A percentile compares a stretch with the other conserved stretches of the same genome.
Conservation (phyloP, 1,140 invertebrate species). For the Orius insidiosus region DNA sequence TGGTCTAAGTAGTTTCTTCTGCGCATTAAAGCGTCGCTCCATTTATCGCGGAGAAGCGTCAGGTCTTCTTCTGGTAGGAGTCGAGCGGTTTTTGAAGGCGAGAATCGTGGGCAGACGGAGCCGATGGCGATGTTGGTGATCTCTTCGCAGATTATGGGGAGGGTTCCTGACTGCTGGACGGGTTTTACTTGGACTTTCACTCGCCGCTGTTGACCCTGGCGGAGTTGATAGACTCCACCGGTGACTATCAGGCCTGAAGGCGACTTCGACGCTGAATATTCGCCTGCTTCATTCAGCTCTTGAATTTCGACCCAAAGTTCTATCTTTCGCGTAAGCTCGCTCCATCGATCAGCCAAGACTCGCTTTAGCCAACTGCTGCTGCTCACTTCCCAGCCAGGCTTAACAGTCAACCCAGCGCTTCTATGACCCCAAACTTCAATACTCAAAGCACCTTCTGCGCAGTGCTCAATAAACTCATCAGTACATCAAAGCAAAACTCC, state of each 20-base stretch:
- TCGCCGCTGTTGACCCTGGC: slow-evolving; percentile 77
- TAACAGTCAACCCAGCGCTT: slow-evolving; percentile 62
- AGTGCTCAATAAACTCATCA: slow-evolving; percentile 95
- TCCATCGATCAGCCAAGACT: slow-evolving; percentile 87
- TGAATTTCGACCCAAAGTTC: slow-evolving; percentile 92
- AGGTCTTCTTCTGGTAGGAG: slow-evolving; percentile 98
- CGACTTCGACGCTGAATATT: slow-evolving; percentile 86
- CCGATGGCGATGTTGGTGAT: slow-evolving; percentile 79
- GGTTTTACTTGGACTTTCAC: slow-evolving; percentile 73
- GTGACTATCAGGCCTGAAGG: slow-evolving; percentile 39
- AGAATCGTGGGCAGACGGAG: slow-evolving; percentile 62
- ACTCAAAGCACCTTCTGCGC: slow-evolving; percentile 82
- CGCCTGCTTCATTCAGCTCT: slow-evolving; percentile 77
- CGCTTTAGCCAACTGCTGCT: slow-evolving; percentile 70
- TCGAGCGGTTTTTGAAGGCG: slow-evolving; percentile 80
- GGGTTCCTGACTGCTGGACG: slow-evolving; percentile 81
- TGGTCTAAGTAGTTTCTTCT: slow-evolving; percentile 80
- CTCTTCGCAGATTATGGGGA: slow-evolving; percentile 89
- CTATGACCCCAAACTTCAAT: slow-evolving; percentile 97
- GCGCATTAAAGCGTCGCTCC: slow-evolving; percentile 78
- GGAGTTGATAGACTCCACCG: slow-evolving; percentile 90
- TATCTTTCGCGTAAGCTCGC: slow-evolving; percentile 84
- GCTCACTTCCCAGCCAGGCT: slow-evolving; percentile 67
- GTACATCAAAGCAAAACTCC: slow-evolving; percentile 80
- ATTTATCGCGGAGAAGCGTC: slow-evolving; percentile 69